Conservation (phyloP, 2,797 vertebrate species). For the Liparis tanakae region DNA sequence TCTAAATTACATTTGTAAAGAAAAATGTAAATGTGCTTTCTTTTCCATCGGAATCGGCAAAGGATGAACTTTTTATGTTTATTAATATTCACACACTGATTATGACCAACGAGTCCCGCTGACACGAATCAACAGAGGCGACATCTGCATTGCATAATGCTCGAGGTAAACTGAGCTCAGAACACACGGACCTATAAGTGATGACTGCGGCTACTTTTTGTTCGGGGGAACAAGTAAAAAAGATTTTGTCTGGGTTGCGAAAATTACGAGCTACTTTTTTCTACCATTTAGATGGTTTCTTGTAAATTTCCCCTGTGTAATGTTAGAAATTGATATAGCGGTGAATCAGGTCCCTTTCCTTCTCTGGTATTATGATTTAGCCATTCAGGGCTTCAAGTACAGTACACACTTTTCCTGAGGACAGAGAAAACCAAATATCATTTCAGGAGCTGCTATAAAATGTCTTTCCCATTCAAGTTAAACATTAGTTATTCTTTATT, state of each 20-base stretch:
- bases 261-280: background rate
- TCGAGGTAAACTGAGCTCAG: background rate
- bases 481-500: too few relatives aligned
- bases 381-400: background rate
- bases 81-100: background rate
- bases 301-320: background rate
- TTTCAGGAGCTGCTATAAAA: background rate
- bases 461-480: background rate
- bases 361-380: background rate
- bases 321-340: background rate
- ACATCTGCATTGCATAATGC: background rate
- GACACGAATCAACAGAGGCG: slow-evolving; percentile 3
- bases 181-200: background rate
- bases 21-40: background rate
- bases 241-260: background rate
- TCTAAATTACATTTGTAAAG: background rate
- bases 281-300: background rate
- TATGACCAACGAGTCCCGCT: slow-evolving; percentile 3
- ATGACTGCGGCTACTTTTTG: background rate
- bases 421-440: background rate
- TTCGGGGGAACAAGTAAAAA: background rate
- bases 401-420: background rate
- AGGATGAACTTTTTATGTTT: background rate
- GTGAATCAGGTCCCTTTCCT: background rate
- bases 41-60: background rate